Conservation (phyloP, 2,888 invertebrate species). For the Amphiduros pacificus region DNA sequence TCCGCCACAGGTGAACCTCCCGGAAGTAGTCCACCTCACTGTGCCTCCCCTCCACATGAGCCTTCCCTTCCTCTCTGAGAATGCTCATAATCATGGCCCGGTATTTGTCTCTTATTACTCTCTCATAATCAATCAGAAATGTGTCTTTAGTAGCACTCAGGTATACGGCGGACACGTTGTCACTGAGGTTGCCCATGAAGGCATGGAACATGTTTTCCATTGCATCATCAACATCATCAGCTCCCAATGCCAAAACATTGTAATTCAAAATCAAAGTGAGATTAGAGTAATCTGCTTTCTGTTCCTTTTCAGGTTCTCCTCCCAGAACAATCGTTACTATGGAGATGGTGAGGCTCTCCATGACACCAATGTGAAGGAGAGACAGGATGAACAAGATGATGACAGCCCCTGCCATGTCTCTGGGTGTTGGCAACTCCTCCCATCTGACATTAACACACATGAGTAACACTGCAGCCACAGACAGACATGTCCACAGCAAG, state of each 20-base stretch:
- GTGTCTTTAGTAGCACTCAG: constrained; percentile 44
- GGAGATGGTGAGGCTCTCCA: neutral
- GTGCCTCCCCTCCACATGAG: constrained; percentile 37
- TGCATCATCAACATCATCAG: constrained; percentile 46
- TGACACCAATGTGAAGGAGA: neutral
- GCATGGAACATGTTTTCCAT: constrained; percentile 46
- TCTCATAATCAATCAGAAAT: constrained; percentile 32
- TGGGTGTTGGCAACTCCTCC: neutral
- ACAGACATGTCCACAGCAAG: neutral
- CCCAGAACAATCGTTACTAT: neutral
- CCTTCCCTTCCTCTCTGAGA: constrained; percentile 40
- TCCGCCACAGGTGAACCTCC: constrained; percentile 40
- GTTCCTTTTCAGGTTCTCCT: neutral
- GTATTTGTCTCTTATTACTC: constrained; percentile 34
- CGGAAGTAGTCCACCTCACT: constrained; percentile 36
- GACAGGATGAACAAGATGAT: neutral
- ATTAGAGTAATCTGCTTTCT: constrained; percentile 18
- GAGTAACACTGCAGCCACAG: neutral
- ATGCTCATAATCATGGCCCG: constrained; percentile 40
- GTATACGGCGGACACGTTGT: constrained; percentile 41
- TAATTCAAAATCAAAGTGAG: constrained; percentile 31
- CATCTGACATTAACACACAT: neutral
- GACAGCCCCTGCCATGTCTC: neutral
- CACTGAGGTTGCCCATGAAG: constrained; percentile 43
- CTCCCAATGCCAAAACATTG: constrained; percentile 32